Evolutionary conservation across 2,888 invertebrate genomes (phyloP), one percentile per base, ranked within the genome.

Genomic region (Lasius fuliginosus): DNA sequence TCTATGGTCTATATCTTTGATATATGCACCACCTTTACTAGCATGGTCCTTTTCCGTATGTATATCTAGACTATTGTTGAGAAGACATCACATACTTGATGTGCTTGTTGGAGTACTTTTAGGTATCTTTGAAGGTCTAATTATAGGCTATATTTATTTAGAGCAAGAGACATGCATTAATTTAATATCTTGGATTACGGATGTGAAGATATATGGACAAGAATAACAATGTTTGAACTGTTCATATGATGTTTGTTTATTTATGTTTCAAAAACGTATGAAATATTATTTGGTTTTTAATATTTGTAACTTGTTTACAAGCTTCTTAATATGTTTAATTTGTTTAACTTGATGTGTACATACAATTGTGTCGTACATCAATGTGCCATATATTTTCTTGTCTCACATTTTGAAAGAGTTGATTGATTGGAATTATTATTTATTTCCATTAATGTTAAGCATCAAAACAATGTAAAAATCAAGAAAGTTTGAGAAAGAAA

Each of bases 61-160:
- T 74, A 83, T 98, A 0, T 99, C 99, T 3, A 96, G 99, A 89
- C 95, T 99, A 9, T 94, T 99, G 30, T 95, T 98, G 89, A 97
- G 97, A 89, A 96, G 99, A 83, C 99, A 99, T 95, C 98, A 98
- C 93, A 95, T 99, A 60, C 95, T 98, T 53, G 99, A 99, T 95
- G 97, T 99, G 0, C 64, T 97, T 4, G 97, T 96, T 75, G 99
- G 99, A 18, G 94, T 96, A 23, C 83, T 96, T 6, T 94, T 99
- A 64, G 99, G 99, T 0, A 91, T 97, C 36, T 75, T 97, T 0
- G 97, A 98, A 94, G 97, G 97, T n/a, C 88, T 96, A 0, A 86
- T 98, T 0, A 94, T 97, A 87, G 95, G 95, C 62, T 83, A 97
- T 0, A 92, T 98, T 42, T 98, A 98, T 97, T 94, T 98, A 3